Conservation (phyloP, 2,888 invertebrate species). For the Encarsia formosa region DNA sequence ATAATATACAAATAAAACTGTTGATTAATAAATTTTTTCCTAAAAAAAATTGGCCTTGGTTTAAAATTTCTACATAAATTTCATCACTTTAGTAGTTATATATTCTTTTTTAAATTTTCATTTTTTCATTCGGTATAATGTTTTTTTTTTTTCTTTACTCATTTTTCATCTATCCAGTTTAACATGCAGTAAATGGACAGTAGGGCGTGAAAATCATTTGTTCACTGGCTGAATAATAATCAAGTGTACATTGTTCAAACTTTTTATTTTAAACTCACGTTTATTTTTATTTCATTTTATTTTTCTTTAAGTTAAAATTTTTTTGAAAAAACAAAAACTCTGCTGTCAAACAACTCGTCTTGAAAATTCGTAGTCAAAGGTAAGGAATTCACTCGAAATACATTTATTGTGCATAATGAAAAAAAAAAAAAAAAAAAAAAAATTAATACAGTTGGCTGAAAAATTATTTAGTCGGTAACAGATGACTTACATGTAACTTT, state of each 20-base stretch:
- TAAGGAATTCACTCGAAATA: conserved; percentile 15
- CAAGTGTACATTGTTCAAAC: background rate
- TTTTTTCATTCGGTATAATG: background rate
- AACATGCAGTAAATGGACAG: conserved; percentile 6
- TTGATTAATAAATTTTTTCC: conserved; percentile 51
- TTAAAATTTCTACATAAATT: conserved; percentile 29
- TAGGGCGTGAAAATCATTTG: conserved; percentile 25
- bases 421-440: conserved; percentile 13
- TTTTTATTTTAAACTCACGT: conserved; percentile 7
- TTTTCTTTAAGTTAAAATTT: conserved; percentile 38
- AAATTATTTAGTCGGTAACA: conserved; percentile 28
- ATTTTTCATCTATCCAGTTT: conserved; percentile 6
- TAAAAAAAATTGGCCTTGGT: conserved; percentile 45
- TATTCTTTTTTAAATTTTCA: background rate
- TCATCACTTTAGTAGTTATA: conserved; percentile 12
- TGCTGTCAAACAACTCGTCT: conserved; percentile 7
- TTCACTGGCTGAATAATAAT: conserved; percentile 27
- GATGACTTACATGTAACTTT: conserved; percentile 26
- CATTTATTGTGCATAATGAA: conserved; percentile 10
- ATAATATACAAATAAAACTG: conserved; percentile 35
- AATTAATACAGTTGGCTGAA: conserved; percentile 16
- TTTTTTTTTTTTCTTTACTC: conserved; percentile 4
- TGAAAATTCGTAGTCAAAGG: conserved; percentile 19
- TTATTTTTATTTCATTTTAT: conserved; percentile 35
- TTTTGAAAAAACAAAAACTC: conserved; percentile 8